These are phyloP conservation scores for Cepaea nemoralis DNA, from an alignment of 1,140 invertebrate species.

Conservation along the genomic window DNA sequence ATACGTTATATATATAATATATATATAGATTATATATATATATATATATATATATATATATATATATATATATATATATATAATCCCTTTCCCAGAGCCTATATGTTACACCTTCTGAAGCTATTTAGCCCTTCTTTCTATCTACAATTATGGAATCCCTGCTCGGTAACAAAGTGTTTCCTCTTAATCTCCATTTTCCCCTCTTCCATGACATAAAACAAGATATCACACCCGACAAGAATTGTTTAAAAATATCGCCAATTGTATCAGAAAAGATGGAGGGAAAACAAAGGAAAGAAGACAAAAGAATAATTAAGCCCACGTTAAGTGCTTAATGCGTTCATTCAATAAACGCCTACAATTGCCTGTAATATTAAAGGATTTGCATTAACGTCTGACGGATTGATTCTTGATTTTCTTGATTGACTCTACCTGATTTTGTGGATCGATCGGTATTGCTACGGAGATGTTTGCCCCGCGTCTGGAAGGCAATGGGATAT, in stretches of 20 bases:
- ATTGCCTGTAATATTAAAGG: neutral
- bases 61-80: too few species aligned
- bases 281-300: neutral
- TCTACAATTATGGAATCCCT: too few species aligned
- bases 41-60: too few species aligned
- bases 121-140: too few species aligned
- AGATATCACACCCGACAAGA: too few species aligned
- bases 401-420: neutral
- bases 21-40: too few species aligned
- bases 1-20: too few species aligned
- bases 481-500: neutral
- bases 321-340: neutral
- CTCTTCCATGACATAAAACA: too few species aligned
- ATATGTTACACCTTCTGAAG: too few species aligned
- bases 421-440: neutral
- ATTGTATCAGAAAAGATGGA: neutral
- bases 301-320: neutral
- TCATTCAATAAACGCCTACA: constrained; percentile 2
- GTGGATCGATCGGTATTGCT: neutral
- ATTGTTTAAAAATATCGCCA: neutral
- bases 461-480: neutral
- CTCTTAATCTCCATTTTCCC: too few species aligned
- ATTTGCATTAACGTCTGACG: neutral
- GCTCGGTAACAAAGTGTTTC: too few species aligned
- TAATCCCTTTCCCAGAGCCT: too few species aligned